phyloP scores from a whole-genome alignment of 1,140 invertebrate species.

The Nasonia longicornis region DNA sequence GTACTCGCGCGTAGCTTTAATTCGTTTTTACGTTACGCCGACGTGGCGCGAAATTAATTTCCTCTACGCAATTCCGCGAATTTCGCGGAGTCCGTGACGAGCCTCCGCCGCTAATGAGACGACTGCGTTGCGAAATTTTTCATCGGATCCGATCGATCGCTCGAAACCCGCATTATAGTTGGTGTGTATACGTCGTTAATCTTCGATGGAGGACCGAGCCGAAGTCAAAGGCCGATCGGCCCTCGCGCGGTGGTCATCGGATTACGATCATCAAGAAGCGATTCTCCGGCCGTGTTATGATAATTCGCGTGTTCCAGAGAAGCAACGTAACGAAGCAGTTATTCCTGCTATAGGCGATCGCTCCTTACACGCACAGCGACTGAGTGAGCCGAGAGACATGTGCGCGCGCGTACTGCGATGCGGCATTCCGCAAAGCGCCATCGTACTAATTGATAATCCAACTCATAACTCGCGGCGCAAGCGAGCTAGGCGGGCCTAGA shows the following conservation, averaged over 20 bases:
- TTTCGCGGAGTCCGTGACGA: neutral
- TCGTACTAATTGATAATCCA: constrained; percentile 51
- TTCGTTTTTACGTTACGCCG: neutral
- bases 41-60: neutral
- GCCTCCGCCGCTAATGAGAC: too few species aligned
- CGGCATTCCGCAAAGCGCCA: constrained; percentile 2
- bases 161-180: too few species aligned
- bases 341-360: neutral
- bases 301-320: neutral
- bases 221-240: neutral
- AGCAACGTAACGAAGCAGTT: neutral
- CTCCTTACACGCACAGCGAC: neutral
- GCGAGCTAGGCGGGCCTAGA: neutral
- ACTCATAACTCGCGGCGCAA: constrained; percentile 26
- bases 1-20: neutral
- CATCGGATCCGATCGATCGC: neutral
- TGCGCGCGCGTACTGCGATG: neutral
- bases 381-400: too few species aligned
- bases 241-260: too few species aligned
- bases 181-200: too few species aligned
- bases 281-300: neutral
- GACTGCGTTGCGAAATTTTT: neutral
- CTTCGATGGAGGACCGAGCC: neutral
- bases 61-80: too few species aligned
- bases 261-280: constrained; percentile 1